Conservation (phyloP, 35 echinoderm and acorn worm genomes). For the Acanthaster planci region DNA sequence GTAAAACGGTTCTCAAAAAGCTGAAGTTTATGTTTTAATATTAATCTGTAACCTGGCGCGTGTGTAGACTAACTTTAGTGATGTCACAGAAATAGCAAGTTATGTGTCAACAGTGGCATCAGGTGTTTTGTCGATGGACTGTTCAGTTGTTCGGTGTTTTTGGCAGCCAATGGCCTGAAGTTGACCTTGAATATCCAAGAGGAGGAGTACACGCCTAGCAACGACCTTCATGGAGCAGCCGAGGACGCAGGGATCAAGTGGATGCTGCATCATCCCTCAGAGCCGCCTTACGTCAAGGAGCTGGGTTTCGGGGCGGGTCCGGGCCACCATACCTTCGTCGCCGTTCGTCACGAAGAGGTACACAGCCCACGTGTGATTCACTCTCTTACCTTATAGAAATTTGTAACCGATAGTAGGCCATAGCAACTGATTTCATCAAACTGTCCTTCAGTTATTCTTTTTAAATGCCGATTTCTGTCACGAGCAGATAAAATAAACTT, state of each 20-base stretch:
- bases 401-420: too few species aligned
- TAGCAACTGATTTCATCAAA: too few species aligned
- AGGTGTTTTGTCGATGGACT: too few species aligned
- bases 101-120: background rate
- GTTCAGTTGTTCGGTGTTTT: background rate
- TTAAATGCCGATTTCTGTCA: too few species aligned
- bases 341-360: constrained; percentile 66
- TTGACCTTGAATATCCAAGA: constrained; percentile 69
- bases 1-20: too few species aligned
- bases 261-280: constrained; percentile 78
- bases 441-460: too few species aligned
- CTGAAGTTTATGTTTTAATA: background rate
- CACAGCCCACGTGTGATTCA: too few species aligned
- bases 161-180: constrained; percentile 80
- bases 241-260: constrained; percentile 74
- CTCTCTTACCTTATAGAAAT: too few species aligned
- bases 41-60: too few species aligned
- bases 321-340: constrained; percentile 72
- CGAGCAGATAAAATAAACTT: too few species aligned
- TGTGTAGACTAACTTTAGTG: background rate
- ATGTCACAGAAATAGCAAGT: background rate
- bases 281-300: constrained; percentile 86
- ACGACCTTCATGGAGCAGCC: constrained; percentile 71
- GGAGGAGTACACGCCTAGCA: constrained; percentile 76
- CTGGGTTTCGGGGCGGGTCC: constrained; percentile 56